phyloP scores from a whole-genome alignment of 2,888 invertebrate genomes.

The Tricholauxania praeusta region DNA sequence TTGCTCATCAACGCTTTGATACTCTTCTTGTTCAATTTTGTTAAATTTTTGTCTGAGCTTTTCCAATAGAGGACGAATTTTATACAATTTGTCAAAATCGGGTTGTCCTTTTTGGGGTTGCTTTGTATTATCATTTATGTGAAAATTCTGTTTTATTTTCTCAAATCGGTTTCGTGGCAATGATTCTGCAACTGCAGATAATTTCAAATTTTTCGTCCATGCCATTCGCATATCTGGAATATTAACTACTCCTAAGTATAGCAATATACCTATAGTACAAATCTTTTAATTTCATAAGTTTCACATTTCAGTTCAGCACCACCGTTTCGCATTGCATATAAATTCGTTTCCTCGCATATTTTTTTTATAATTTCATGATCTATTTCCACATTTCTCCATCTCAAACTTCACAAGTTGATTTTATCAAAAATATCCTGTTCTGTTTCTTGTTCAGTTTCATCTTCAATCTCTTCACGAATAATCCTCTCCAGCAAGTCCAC shows the following conservation, averaged over 20 bases:
- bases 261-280: slow-evolving; percentile 29
- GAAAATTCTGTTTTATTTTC: slow-evolving; percentile 7
- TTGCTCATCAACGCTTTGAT: slow-evolving; percentile 30
- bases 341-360: slow-evolving; percentile 32
- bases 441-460: too few relatives aligned
- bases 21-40: slow-evolving; percentile 28
- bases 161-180: not conserved
- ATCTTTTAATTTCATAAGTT: slow-evolving; percentile 30
- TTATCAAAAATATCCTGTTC: too few relatives aligned
- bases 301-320: slow-evolving; percentile 27
- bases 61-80: not conserved
- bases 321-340: slow-evolving; percentile 30
- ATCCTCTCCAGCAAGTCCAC: too few relatives aligned
- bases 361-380: slow-evolving; percentile 32
- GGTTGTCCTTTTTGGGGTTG: not conserved
- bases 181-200: not conserved
- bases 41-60: slow-evolving; percentile 5
- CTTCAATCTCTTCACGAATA: too few relatives aligned
- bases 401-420: too few relatives aligned
- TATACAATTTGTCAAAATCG: not conserved
- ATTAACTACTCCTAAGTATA: slow-evolving; percentile 7
- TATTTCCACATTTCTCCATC: too few relatives aligned
- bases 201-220: not conserved
- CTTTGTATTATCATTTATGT: not conserved
- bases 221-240: not conserved